Base-by-base conservation (phyloP, 2,113 vertebrate genomes). In the Willisornis vidua region DNA sequence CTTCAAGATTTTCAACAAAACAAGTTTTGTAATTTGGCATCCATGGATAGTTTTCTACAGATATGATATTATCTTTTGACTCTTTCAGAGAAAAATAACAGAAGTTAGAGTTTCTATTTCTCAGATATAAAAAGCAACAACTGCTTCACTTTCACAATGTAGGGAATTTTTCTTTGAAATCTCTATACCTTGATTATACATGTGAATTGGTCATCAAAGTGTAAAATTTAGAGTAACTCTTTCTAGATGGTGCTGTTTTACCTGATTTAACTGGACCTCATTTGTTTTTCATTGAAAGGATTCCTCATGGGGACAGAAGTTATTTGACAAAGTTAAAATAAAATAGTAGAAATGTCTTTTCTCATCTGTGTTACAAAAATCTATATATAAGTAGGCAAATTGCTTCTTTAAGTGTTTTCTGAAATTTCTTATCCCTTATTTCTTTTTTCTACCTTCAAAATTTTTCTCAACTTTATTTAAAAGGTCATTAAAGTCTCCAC, bases 91-190 rank as follows among this genome's bases (percentile, higher is more conserved):
- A 15, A 74, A 83, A 77, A 88, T 82, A 70, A 33, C 6, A 52
- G 17, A 70, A 37, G 26, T 51, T 71, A 77, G 10, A 4, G 1
- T 33, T 92, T 82, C 23, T 66, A 6, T 74, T 94, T 92, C 67
- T 84, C 57, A 82, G 23, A 62, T 37, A n/a, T 12, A 14, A 23
- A 41, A 41, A 39, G 0, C 0, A 6, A 4, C n/a, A 63, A 9
- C 18, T 8, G 5, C 37, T 90, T 74, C 28, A 61, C 3, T 49
- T 83, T 89, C 37, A 79, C 15, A 51, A 8, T 13, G 2, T 12
- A 49, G 8, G 14, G 22, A 85, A 20, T 1, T 20, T 61, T 54
- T 66, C 8, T 4, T 41, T 55, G 24, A 49, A 72, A 75, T 16
- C 46, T 91, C 25, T 72, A 0, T 37, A 15, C 33, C 45, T 79